A percentile compares a stretch with the other conserved stretches of the same genome.
Evolutionary conservation across 2,113 vertebrate species (phyloP).

Genomic region (Orientallactaga bullata): DNA sequence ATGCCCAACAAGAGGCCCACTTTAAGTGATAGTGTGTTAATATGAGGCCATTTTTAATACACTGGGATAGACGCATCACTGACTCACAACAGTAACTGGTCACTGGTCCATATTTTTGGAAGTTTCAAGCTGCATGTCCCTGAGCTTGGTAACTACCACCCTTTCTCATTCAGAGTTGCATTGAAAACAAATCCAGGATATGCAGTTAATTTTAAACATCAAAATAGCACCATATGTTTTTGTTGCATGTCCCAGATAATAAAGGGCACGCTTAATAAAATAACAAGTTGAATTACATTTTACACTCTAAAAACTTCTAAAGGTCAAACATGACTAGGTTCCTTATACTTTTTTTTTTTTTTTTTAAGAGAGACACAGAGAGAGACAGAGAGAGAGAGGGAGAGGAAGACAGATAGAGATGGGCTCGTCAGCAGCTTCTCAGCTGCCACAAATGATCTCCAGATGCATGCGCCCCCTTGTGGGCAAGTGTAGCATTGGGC

Average conservation of each 20-base stretch:
- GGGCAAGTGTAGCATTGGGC: too few species aligned
- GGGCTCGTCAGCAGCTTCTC: too few species aligned
- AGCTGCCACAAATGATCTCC: too few species aligned
- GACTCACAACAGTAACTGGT: neutral
- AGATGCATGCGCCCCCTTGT: too few species aligned
- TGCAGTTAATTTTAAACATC: neutral
- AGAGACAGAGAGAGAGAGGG: too few species aligned
- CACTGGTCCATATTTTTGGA: neutral
- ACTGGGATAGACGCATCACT: neutral
- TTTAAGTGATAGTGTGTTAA: neutral
- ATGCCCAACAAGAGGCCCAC: neutral
- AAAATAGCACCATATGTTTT: neutral
- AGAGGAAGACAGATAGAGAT: too few species aligned
- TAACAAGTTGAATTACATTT: neutral
- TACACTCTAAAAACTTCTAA: neutral
- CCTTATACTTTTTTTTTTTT: neutral
- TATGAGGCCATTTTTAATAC: neutral
- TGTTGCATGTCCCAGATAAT: neutral
- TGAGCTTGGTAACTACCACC: neutral
- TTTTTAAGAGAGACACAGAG: too few species aligned
- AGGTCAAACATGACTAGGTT: neutral
- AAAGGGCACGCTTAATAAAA: fast-evolving
- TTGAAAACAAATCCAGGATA: neutral
- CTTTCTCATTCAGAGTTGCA: neutral
- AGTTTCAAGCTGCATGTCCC: neutral